Evolutionary conservation across 2,113 vertebrate genomes (phyloP).

Genomic region (Pomatorhinus ruficollis): DNA sequence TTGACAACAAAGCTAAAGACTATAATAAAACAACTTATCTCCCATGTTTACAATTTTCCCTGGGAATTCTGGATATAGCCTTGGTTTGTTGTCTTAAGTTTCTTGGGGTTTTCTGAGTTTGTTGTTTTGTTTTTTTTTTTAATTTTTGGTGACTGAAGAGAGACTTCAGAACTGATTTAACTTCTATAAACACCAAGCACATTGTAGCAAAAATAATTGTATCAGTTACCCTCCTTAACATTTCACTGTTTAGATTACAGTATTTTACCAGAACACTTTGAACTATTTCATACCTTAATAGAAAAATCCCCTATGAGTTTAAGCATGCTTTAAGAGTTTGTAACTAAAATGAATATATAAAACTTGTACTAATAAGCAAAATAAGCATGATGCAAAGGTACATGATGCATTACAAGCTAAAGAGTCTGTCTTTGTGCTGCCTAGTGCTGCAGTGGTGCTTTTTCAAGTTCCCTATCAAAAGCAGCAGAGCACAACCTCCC

Average conservation of each 20-base stretch:
- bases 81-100: not conserved
- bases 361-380: not conserved
- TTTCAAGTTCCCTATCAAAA: not conserved
- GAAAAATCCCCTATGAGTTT: not conserved
- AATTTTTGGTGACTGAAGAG: not conserved
- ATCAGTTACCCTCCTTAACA: not conserved
- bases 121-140: not conserved
- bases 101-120: too few relatives aligned
- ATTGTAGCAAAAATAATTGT: not conserved
- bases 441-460: not conserved
- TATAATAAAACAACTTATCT: not conserved
- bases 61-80: not conserved
- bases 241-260: not conserved
- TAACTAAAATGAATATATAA: not conserved
- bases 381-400: fast-evolving
- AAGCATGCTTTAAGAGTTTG: not conserved
- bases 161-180: not conserved
- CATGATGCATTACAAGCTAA: not conserved
- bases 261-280: not conserved
- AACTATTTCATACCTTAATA: not conserved
- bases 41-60: not conserved
- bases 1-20: not conserved
- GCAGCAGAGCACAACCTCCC: not conserved
- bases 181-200: not conserved
- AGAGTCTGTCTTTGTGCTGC: not conserved